A percentile compares a stretch with the other conserved stretches of the same genome.
phyloP scores from a whole-genome alignment of 1,140 invertebrate genomes.

The Orchesella cincta region DNA sequence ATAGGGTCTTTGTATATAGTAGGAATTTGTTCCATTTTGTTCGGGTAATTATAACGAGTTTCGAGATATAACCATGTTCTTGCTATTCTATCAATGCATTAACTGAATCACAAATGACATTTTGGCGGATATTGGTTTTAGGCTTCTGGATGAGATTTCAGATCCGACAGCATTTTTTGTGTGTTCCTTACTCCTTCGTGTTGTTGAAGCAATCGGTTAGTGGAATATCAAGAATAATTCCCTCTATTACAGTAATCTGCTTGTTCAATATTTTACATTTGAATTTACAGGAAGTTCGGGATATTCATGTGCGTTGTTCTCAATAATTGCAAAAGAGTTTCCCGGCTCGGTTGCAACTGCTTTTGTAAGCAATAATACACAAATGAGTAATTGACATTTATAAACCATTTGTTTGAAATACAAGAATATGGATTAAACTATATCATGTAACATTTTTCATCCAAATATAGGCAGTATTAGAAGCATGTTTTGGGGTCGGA shows the following conservation, averaged over 20 bases:
- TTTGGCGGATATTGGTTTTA: no score
- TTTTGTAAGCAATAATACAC: constrained; percentile 76
- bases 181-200: constrained; percentile 80
- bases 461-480: constrained; percentile 65
- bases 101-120: neutral
- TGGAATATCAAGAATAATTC: neutral
- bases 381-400: neutral
- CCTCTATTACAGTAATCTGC: no score
- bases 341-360: constrained; percentile 85
- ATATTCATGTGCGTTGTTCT: constrained; percentile 87
- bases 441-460: no score
- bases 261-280: no score
- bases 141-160: constrained; percentile 76
- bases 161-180: constrained; percentile 79
- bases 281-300: constrained; percentile 62
- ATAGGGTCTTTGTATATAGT: constrained; percentile 83
- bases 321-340: constrained; percentile 90
- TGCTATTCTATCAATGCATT: neutral
- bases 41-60: constrained; percentile 65
- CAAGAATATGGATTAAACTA: neutral
- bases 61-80: neutral
- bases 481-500: constrained; percentile 67
- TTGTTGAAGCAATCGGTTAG: constrained; percentile 86
- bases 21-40: constrained; percentile 76
- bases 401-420: neutral